These are phyloP conservation scores for Thysanoteuthis rhombus DNA, from an alignment of 2,888 invertebrate species.

Conservation along the genomic window DNA sequence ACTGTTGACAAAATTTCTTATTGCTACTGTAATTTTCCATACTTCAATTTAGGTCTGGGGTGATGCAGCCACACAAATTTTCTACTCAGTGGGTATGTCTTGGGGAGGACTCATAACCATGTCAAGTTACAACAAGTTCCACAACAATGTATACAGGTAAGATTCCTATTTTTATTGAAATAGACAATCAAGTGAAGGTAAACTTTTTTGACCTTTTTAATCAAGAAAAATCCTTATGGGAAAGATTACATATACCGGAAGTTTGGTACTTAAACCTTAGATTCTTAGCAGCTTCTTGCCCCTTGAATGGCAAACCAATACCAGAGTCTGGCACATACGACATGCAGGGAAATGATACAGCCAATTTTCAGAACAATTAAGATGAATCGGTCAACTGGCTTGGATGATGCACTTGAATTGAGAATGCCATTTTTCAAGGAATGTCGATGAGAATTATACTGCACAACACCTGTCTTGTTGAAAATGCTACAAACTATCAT, in stretches of 20 bases:
- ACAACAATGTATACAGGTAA: slow-evolving; percentile 59
- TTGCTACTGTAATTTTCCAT: background rate
- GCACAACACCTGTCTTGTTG: too few relatives aligned
- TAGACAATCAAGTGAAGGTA: too few relatives aligned
- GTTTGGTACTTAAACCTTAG: too few relatives aligned
- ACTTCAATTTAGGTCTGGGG: slow-evolving; percentile 52
- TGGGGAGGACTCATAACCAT: slow-evolving; percentile 59
- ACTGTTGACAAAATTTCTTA: background rate
- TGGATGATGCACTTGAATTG: background rate
- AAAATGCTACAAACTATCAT: too few relatives aligned
- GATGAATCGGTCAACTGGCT: background rate
- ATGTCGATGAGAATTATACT: too few relatives aligned
- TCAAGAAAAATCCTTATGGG: background rate
- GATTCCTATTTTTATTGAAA: background rate
- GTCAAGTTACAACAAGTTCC: slow-evolving; percentile 58
- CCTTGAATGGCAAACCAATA: too few relatives aligned
- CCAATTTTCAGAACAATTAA: background rate
- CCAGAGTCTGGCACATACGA: too few relatives aligned
- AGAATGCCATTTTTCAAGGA: background rate
- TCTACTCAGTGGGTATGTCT: slow-evolving; percentile 62
- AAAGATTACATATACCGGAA: too few relatives aligned
- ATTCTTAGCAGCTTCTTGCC: too few relatives aligned
- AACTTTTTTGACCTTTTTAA: background rate
- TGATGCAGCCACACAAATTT: slow-evolving; percentile 63
- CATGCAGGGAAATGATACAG: too few relatives aligned